Base-by-base conservation (phyloP, 2,113 vertebrate genomes). In the Sinocyclocheilus maitianheensis region DNA sequence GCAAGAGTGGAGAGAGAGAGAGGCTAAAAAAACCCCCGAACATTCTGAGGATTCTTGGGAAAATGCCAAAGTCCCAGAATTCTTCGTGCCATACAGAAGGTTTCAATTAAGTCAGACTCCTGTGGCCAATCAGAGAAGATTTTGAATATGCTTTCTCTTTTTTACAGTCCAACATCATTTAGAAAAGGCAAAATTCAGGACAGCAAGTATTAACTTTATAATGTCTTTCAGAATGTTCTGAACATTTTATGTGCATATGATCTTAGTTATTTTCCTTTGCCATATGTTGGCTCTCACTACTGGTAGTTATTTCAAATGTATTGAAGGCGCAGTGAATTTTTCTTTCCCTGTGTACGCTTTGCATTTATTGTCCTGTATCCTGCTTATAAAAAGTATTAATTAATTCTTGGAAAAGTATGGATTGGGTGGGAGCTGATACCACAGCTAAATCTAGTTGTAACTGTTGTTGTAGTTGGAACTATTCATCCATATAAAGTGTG, bases 31-130 rank as follows among this genome's bases (percentile, higher is more conserved):
- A 86, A 79, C 93, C 94, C 30, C 94, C 30, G 2, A 89, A 88
- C 97, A 97, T 98, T 97, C 97, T 98, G 96, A 89, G 84, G 96
- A 97, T 98, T 97, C 96, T 95, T 98, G 97, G 97, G 94, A 92
- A 72, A 24, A 22, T 16, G 95, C 97, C 97, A 97, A 95, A 96
- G 92, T 96, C 97, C 97, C 97, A 97, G 96, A 97, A 96, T 97
- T 97, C 97, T 96, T 93, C 94, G 93, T 95, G 92, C 94, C 91
- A 92, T 95, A 96, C 97, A 98, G 97, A 96, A 95, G 97, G 97
- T 98, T 98, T 97, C 97, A 97, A 98, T 98, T 98, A 97, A 94
- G 92, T 92, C 92, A 76, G 63, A 92, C 88, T 92, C 90, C 92
- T 92, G 90, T 89, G 93, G 93, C 96, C 95, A 95, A 96, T 96